A percentile compares a stretch with the other conserved stretches of the same genome.
phyloP scores from a whole-genome alignment of 2,113 vertebrate species.

The Trogon surrucura region DNA sequence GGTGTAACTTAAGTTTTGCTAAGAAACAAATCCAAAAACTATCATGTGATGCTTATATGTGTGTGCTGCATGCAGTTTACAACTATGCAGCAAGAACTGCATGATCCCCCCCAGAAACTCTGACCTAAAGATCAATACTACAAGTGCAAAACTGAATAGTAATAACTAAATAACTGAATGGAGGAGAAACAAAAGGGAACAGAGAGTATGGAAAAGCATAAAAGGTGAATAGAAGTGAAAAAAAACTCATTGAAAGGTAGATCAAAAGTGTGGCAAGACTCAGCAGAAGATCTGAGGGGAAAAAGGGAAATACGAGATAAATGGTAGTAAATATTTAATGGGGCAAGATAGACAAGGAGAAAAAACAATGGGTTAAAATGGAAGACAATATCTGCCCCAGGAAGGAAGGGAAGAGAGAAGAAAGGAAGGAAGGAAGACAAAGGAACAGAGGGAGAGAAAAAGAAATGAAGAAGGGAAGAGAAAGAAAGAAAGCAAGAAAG shows the following conservation, averaged over 20 bases:
- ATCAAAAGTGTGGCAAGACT: background rate
- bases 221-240: background rate
- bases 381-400: background rate
- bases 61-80: background rate
- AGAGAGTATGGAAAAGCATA: background rate
- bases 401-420: rapidly evolving
- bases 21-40: background rate
- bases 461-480: background rate
- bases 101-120: background rate
- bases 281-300: background rate
- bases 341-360: background rate
- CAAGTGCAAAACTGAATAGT: background rate
- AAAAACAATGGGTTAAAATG: background rate
- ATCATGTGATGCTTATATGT: background rate
- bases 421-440: background rate
- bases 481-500: rapidly evolving
- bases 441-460: rapidly evolving
- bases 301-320: background rate
- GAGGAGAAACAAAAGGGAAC: background rate
- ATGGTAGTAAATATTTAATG: background rate
- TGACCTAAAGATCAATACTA: background rate
- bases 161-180: background rate
- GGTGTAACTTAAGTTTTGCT: background rate
- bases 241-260: background rate
- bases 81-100: background rate